Evolutionary conservation across 2,113 vertebrate species (phyloP).

Genomic region (Oncorhynchus nerka): DNA sequence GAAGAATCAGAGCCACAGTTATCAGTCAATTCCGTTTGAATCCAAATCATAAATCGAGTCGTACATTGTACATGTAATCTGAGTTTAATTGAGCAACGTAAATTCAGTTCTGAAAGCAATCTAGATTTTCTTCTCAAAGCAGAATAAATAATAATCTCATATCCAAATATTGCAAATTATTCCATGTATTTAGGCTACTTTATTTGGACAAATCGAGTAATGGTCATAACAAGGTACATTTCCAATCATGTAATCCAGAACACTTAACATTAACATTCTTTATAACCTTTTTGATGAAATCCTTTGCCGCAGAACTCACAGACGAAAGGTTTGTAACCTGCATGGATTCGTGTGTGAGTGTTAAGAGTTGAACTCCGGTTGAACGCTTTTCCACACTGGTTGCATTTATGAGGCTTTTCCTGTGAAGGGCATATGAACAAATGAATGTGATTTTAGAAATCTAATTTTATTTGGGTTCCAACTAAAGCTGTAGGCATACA

Average conservation of each 20-base stretch:
- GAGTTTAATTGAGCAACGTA: too few relatives aligned
- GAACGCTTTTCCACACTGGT: constrained; percentile 98
- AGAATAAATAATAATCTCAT: too few relatives aligned
- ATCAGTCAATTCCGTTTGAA: background rate
- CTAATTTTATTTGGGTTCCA: too few relatives aligned
- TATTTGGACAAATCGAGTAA: background rate
- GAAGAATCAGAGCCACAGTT: background rate
- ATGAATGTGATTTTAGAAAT: too few relatives aligned
- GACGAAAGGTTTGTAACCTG: constrained; percentile 97
- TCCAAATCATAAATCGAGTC: too few relatives aligned
- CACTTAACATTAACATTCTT: background rate
- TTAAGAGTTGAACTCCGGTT: constrained; percentile 97
- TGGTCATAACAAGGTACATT: background rate
- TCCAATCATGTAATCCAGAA: background rate
- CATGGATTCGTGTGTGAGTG: constrained; percentile 95
- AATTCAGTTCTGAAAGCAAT: too few relatives aligned
- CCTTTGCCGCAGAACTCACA: constrained; percentile 99
- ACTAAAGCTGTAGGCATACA: background rate
- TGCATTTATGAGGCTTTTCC: constrained; percentile 99
- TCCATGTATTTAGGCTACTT: background rate
- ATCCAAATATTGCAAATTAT: background rate
- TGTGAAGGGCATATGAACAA: constrained; percentile 42
- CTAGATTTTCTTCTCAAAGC: too few relatives aligned
- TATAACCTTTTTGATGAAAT: constrained; percentile 97
- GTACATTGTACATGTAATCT: too few relatives aligned